Evolutionary conservation across 1,140 invertebrate genomes (phyloP).

Genomic region (Zaprionus tsacasi): DNA sequence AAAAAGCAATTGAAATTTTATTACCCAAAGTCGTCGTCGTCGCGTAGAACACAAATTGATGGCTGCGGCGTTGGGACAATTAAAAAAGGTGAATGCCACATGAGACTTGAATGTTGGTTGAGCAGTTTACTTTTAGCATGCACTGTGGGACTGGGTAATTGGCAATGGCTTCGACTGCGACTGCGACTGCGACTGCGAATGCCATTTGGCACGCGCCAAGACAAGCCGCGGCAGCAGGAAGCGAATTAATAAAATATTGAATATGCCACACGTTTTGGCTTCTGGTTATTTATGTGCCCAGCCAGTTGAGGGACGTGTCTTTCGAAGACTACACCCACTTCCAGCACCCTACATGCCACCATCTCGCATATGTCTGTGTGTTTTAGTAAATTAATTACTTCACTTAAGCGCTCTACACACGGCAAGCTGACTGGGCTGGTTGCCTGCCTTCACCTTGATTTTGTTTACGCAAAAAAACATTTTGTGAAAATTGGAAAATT

Average conservation of each 20-base stretch:
- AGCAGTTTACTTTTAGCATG: conserved; percentile 17
- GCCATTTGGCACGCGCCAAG: conserved; percentile 48
- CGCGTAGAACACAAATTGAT: conserved; percentile 58
- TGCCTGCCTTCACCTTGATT: conserved; percentile 42
- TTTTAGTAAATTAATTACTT: conserved; percentile 75
- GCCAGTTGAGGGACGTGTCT: conserved; percentile 34
- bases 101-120: conserved; percentile 52
- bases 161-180: conserved; percentile 18
- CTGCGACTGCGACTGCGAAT: conserved; percentile 8
- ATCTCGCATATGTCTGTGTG: conserved; percentile 24
- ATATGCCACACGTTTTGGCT: conserved; percentile 61
- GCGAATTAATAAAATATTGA: conserved; percentile 72
- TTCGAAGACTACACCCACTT: background rate
- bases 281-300: conserved; percentile 58
- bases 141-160: conserved; percentile 43
- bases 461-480: conserved; percentile 56
- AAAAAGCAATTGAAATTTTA: conserved; percentile 80
- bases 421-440: background rate
- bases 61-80: conserved; percentile 50
- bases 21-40: conserved; percentile 54
- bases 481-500: conserved; percentile 71
- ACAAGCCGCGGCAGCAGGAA: background rate
- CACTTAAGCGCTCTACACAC: conserved; percentile 46
- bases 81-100: conserved; percentile 70
- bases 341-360: background rate